These are phyloP conservation scores for Antigone vipio DNA, from an alignment of 2,113 vertebrate species.

Conservation along the genomic window DNA sequence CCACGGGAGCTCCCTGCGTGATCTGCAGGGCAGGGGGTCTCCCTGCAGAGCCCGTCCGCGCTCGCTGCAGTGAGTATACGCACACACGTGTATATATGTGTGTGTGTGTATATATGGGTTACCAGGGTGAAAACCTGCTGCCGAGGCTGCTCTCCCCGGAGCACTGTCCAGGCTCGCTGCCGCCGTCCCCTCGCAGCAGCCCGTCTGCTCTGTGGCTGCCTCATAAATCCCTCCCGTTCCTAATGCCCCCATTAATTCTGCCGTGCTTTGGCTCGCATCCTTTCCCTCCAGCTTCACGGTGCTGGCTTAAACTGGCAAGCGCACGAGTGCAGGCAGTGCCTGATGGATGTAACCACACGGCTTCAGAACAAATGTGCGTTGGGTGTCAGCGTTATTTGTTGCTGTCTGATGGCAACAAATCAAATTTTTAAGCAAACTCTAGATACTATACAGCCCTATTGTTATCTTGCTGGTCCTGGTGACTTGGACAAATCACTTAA, in stretches of 20 bases:
- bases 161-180: neutral
- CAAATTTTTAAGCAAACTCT: neutral
- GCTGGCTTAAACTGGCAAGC: neutral
- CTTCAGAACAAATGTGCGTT: neutral
- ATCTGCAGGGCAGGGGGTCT: neutral
- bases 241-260: neutral
- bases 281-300: rapidly evolving
- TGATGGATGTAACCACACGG: rapidly evolving
- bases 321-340: rapidly evolving
- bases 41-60: rapidly evolving
- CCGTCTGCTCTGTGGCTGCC: neutral
- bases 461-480: neutral
- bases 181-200: rapidly evolving
- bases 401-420: neutral
- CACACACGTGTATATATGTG: too few relatives aligned
- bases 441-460: neutral
- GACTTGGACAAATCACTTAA: constrained; percentile 36
- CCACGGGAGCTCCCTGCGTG: rapidly evolving
- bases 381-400: neutral
- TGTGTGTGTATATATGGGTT: too few relatives aligned
- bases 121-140: rapidly evolving
- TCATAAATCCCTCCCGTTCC: neutral
- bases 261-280: neutral
- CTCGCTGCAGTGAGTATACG: rapidly evolving
- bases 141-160: rapidly evolving